phyloP scores from a whole-genome alignment of 2,888 invertebrate species.

The Eulithis prunata region DNA sequence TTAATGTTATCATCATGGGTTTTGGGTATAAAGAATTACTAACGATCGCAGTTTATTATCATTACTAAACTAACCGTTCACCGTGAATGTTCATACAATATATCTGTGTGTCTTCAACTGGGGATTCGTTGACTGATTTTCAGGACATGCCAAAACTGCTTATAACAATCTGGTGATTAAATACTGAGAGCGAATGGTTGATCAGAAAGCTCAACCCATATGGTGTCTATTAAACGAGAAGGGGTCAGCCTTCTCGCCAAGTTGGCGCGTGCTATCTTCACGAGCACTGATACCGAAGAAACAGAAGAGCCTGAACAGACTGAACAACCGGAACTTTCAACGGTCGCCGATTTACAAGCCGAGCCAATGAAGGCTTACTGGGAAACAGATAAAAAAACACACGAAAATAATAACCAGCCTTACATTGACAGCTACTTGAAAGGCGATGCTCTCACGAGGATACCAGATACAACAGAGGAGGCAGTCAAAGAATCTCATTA shows the following conservation, averaged over 20 bases:
- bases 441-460: slow-evolving; percentile 66
- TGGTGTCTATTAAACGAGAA: slow-evolving; percentile 76
- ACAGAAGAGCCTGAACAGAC: slow-evolving; percentile 52
- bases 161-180: slow-evolving; percentile 70
- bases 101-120: slow-evolving; percentile 84
- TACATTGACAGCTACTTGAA: slow-evolving; percentile 73
- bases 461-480: slow-evolving; percentile 72
- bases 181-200: slow-evolving; percentile 71
- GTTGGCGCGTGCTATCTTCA: slow-evolving; percentile 58
- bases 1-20: slow-evolving; percentile 58
- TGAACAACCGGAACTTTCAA: slow-evolving; percentile 44
- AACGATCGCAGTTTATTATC: slow-evolving; percentile 56
- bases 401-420: slow-evolving; percentile 63
- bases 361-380: slow-evolving; percentile 79
- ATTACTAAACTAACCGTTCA: slow-evolving; percentile 61
- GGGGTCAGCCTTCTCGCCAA: slow-evolving; percentile 77
- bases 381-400: slow-evolving; percentile 71
- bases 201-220: slow-evolving; percentile 69
- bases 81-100: slow-evolving; percentile 65
- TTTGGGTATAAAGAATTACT: slow-evolving; percentile 58
- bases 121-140: slow-evolving; percentile 82
- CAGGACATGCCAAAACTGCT: slow-evolving; percentile 80
- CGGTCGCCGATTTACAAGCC: slow-evolving; percentile 50
- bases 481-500: slow-evolving; percentile 77
- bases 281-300: slow-evolving; percentile 59